phyloP scores from a whole-genome alignment of 2,888 invertebrate species.

The Zaprionus obscuricornis region DNA sequence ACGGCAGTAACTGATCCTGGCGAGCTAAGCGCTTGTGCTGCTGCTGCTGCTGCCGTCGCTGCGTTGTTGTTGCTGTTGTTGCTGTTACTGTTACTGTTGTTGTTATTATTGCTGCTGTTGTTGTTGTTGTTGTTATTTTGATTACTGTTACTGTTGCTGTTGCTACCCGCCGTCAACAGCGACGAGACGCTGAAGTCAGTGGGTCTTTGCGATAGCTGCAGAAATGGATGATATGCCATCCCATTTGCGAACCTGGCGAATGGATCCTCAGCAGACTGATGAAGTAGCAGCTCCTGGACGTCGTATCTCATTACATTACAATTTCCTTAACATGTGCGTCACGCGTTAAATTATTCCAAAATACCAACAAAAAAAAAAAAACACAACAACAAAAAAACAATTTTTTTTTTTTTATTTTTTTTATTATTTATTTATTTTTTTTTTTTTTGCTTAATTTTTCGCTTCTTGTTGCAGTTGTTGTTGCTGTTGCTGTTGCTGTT shows the following conservation, averaged over 20 bases:
- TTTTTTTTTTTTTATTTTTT: slow-evolving; percentile 3
- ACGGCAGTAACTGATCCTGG: slow-evolving; percentile 42
- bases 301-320: slow-evolving; percentile 85
- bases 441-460: no score
- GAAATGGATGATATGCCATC: slow-evolving; percentile 93
- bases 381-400: no score
- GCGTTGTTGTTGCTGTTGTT: slow-evolving; percentile 57
- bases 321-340: slow-evolving; percentile 73
- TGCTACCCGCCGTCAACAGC: slow-evolving; percentile 90
- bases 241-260: slow-evolving; percentile 84
- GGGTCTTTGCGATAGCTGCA: slow-evolving; percentile 93
- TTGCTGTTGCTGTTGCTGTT: slow-evolving; percentile 1
- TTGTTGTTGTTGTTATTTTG: slow-evolving; percentile 53
- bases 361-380: not conserved
- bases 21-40: slow-evolving; percentile 56
- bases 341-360: slow-evolving; percentile 58
- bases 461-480: slow-evolving; percentile 13
- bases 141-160: slow-evolving; percentile 71
- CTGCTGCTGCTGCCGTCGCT: slow-evolving; percentile 56
- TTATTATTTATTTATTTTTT: slow-evolving; percentile 1
- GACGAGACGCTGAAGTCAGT: slow-evolving; percentile 97
- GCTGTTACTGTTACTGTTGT: slow-evolving; percentile 73
- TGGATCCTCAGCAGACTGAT: slow-evolving; percentile 84
- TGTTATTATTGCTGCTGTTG: slow-evolving; percentile 39
- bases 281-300: slow-evolving; percentile 84